These are phyloP conservation scores for Aurelia sp. DNA, from an alignment of 30 jellyfish, hydroid and myxozoan species.

Conservation along the genomic window DNA sequence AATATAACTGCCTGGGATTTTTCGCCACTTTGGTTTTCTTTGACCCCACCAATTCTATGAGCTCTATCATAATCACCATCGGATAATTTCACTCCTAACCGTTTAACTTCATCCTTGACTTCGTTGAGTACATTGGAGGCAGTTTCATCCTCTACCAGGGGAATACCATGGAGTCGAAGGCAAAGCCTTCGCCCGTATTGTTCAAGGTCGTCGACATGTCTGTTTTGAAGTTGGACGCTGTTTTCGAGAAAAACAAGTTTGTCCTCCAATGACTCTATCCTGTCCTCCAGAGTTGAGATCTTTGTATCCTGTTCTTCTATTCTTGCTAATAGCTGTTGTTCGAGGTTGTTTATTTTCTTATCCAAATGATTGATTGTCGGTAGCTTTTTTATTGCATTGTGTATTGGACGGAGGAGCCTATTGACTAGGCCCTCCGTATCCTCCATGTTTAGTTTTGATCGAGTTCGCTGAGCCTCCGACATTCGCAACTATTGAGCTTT, in stretches of 20 bases:
- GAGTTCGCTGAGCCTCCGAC: neutral
- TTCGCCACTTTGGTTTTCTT: neutral
- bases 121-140: conserved; percentile 22
- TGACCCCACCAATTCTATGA: conserved; percentile 20
- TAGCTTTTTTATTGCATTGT: conserved; percentile 13
- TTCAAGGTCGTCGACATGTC: conserved; percentile 23
- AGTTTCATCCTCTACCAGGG: conserved; percentile 33
- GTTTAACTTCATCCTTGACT: conserved; percentile 9
- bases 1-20: conserved; percentile 26
- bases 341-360: conserved; percentile 20
- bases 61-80: conserved; percentile 43
- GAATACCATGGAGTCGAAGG: conserved; percentile 47
- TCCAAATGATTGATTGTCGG: conserved; percentile 32
- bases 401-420: neutral
- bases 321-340: conserved; percentile 23
- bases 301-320: conserved; percentile 33
- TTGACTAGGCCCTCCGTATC: conserved; percentile 46
- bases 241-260: too few species aligned
- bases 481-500: neutral
- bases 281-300: conserved; percentile 24
- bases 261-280: conserved; percentile 35
- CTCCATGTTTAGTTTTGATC: conserved; percentile 32
- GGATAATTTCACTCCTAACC: conserved; percentile 19
- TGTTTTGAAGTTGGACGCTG: too few species aligned
- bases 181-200: conserved; percentile 36